phyloP scores from a whole-genome alignment of 2,113 vertebrate genomes.

The Thryonomys swinderianus region DNA sequence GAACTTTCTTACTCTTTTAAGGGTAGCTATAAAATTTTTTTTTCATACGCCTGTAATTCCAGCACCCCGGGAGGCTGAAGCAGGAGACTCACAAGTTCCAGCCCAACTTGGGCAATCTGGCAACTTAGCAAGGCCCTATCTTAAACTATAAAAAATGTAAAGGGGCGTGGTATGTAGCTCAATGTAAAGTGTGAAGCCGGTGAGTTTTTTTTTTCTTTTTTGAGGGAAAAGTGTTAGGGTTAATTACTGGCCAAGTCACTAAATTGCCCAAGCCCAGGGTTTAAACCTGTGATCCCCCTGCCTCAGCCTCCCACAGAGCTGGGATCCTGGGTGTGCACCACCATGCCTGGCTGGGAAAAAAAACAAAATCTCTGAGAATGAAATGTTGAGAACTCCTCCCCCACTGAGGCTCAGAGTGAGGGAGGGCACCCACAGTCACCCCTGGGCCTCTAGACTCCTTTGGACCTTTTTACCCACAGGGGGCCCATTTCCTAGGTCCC shows the following conservation, averaged over 20 bases:
- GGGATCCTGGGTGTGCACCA: background rate
- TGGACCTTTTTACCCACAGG: background rate
- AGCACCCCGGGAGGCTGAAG: background rate
- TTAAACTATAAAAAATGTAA: background rate
- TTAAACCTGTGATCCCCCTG: background rate
- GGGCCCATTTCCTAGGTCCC: no score
- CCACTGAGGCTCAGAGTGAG: background rate
- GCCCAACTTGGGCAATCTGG: background rate
- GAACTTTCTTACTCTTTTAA: conserved; percentile 52
- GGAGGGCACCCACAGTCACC: background rate
- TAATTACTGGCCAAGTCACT: background rate
- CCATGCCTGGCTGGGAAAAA: no score
- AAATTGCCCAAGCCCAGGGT: background rate
- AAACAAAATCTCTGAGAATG: background rate
- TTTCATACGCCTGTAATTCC: background rate
- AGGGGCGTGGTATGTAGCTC: background rate
- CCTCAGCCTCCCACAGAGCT: background rate
- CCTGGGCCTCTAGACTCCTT: background rate
- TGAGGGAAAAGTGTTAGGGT: background rate
- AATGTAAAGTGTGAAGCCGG: background rate
- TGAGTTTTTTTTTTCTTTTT: background rate
- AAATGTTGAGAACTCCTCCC: conserved; percentile 2
- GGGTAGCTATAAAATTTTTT: conserved; percentile 2
- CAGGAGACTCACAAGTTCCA: background rate
- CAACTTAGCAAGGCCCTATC: background rate